These are phyloP conservation scores for Nycticryphes semicollaris DNA, from an alignment of 2,113 vertebrate genomes.

Conservation along the genomic window DNA sequence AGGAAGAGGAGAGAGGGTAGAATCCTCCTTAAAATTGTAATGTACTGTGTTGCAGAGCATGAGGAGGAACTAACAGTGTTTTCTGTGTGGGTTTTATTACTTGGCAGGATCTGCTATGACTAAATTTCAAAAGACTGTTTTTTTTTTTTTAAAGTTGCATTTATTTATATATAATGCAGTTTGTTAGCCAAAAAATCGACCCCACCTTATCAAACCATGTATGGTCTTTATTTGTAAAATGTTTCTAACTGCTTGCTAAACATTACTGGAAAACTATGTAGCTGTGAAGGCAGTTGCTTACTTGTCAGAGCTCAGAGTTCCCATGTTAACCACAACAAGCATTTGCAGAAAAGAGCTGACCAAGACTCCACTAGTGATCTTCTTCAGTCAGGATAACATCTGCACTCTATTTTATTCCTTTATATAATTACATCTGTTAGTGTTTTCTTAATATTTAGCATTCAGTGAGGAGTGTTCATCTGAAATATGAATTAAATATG, in stretches of 20 bases:
- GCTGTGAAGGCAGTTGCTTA: not conserved
- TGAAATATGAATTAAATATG: slow-evolving; percentile 16
- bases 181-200: not conserved
- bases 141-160: not conserved
- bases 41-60: not conserved
- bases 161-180: not conserved
- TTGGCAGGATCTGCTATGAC: slow-evolving; percentile 6
- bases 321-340: slow-evolving; percentile 9
- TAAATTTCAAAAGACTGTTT: slow-evolving; percentile 1
- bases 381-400: not conserved
- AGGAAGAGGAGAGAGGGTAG: not conserved
- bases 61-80: not conserved
- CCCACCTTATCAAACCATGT: not conserved
- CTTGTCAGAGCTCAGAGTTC: slow-evolving; percentile 12
- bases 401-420: slow-evolving; percentile 44
- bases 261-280: not conserved
- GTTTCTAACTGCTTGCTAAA: not conserved
- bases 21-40: not conserved
- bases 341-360: not conserved
- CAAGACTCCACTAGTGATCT: not conserved
- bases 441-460: slow-evolving; percentile 33
- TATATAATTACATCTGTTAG: slow-evolving; percentile 11
- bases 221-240: slow-evolving; percentile 1
- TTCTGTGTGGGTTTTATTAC: slow-evolving; percentile 8
- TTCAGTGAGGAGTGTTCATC: not conserved